These are phyloP conservation scores for Machimus atricapillus DNA, from an alignment of 2,888 invertebrate species.

Conservation along the genomic window DNA sequence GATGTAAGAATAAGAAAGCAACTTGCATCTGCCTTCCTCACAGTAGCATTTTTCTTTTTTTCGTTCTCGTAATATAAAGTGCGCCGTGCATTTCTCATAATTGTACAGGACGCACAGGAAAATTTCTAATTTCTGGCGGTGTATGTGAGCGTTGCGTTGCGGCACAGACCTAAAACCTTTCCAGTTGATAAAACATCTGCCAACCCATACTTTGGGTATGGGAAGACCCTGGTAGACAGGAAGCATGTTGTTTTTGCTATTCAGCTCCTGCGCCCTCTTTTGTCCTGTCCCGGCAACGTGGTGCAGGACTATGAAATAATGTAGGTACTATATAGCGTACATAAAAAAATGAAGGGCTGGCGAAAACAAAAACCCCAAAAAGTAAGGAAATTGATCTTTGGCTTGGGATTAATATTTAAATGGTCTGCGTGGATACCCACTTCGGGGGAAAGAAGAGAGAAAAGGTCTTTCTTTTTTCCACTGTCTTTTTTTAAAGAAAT, in stretches of 20 bases:
- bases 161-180: not conserved
- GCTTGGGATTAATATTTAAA: constrained; percentile 2
- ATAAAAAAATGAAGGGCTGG: not conserved
- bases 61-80: not conserved
- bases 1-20: not conserved
- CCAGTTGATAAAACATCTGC: constrained; percentile 17
- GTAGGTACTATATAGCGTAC: no score
- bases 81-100: constrained; percentile 4
- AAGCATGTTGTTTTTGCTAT: constrained; percentile 6
- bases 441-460: not conserved
- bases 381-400: not conserved
- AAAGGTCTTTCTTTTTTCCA: not conserved
- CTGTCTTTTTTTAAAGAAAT: not conserved
- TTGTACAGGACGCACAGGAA: not conserved
- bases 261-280: not conserved
- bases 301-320: not conserved
- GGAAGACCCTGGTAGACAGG: constrained; percentile 17
- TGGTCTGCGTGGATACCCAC: not conserved
- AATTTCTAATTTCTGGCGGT: not conserved
- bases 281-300: not conserved
- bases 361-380: not conserved
- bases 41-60: not conserved
- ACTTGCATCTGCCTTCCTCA: not conserved
- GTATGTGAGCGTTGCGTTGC: not conserved
- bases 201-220: not conserved